Conservation (phyloP, 2,888 invertebrate genomes). For the Lasiommata megera region DNA sequence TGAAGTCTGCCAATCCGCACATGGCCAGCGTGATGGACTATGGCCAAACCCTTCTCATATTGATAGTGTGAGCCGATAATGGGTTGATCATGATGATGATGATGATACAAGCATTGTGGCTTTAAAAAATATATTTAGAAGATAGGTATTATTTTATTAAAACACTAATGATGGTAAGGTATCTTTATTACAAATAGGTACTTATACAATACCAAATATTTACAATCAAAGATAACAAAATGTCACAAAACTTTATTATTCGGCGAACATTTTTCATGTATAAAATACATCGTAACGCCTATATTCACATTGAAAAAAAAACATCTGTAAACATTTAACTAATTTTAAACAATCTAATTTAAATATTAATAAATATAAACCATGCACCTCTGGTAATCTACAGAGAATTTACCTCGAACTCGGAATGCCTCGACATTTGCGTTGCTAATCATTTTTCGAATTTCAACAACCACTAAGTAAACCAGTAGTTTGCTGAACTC, state of each 20-base stretch:
- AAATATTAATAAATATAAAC: conserved; percentile 61
- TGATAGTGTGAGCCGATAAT: too few relatives aligned
- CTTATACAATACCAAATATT: conserved; percentile 60
- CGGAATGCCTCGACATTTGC: conserved; percentile 29
- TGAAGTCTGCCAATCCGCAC: too few relatives aligned
- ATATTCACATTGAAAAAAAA: conserved; percentile 23
- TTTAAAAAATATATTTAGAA: too few relatives aligned
- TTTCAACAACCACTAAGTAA: background rate
- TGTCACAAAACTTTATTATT: conserved; percentile 48
- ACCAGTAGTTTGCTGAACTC: background rate
- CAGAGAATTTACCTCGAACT: conserved; percentile 34
- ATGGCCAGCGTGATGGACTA: too few relatives aligned
- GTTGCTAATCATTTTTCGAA: background rate
- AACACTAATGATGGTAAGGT: conserved; percentile 59
- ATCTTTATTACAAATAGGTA: conserved; percentile 66
- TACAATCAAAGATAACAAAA: conserved; percentile 58
- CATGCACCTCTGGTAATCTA: conserved; percentile 53
- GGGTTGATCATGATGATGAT: too few relatives aligned
- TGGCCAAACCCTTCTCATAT: too few relatives aligned
- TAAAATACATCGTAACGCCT: conserved; percentile 12
- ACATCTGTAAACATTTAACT: conserved; percentile 22
- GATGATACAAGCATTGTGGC: too few relatives aligned
- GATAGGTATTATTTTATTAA: conserved; percentile 35
- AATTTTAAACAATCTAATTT: conserved; percentile 29
- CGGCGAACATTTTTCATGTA: conserved; percentile 16